Evolutionary conservation across 2,113 vertebrate genomes (phyloP).

Genomic region (Stegostoma tigrinum): DNA sequence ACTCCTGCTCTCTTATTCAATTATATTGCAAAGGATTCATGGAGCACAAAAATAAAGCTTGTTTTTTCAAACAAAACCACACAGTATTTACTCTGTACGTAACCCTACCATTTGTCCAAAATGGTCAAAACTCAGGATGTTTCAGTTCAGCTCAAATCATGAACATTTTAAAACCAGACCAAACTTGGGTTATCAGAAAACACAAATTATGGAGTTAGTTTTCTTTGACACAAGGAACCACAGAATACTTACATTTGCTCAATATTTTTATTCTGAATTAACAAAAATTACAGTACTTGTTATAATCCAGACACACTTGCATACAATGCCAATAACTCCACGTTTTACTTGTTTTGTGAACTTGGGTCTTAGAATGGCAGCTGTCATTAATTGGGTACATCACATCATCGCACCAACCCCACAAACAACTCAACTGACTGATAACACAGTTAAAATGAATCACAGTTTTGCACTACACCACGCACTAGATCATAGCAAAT

Average conservation of each 20-base stretch:
- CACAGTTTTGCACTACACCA: constrained; percentile 31
- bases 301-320: constrained; percentile 28
- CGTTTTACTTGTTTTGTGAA: constrained; percentile 23
- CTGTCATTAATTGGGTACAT: constrained; percentile 27
- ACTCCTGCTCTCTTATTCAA: too few relatives aligned
- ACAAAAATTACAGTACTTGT: constrained; percentile 34
- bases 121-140: neutral
- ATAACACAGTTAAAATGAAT: constrained; percentile 23
- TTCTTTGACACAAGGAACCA: constrained; percentile 4
- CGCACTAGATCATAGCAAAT: constrained; percentile 33
- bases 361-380: constrained; percentile 9
- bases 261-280: constrained; percentile 32
- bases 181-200: neutral
- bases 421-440: constrained; percentile 30
- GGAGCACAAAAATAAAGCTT: neutral
- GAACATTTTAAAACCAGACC: neutral
- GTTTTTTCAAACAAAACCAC: neutral
- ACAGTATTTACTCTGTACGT: neutral
- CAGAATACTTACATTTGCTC: constrained; percentile 28
- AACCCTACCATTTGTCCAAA: neutral
- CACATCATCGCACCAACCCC: constrained; percentile 36
- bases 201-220: neutral
- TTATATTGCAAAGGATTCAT: neutral
- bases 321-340: constrained; percentile 18
- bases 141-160: neutral